Base-by-base conservation (phyloP, 2,888 invertebrate genomes). In the Agriopis aurantiaria region DNA sequence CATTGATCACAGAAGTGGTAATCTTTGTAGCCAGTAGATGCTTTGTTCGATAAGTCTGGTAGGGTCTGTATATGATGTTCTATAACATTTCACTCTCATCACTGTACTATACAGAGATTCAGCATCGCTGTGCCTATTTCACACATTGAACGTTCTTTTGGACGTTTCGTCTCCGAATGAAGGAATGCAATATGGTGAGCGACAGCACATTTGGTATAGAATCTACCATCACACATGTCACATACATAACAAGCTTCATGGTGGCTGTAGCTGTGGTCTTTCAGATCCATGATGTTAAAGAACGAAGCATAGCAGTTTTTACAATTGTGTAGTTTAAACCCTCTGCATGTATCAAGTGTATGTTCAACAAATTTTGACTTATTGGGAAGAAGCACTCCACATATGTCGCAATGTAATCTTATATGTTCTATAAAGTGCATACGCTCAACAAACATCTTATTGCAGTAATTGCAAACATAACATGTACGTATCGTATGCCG, bases 391-490 rank as follows among this genome's bases (percentile, higher is more conserved):
- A 91, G 75, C 0, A 75, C 8, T 0, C 86, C 84, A 17, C 93
- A 93, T 0, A 85, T 68, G 55, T 91, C 88, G 51, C 93, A 93
- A 51, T 94, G 93, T 12, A 92, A 64, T 66, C 87, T 89, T 0
- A 93, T 88, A 63, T 94, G 93, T 0, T 91, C 85, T 83, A 93
- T 93, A 48, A 93, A 93, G 48, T 91, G 87, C 78, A 85, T 89
- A 49, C 92, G 82, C 67, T 93, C 91, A 1, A 84, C 83, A 71
- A 93, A 93, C 8, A 85, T 88, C 69, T 88, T 92, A 9, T 81
- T 78, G 68, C 93, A 94, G 65, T 92, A 93, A 70, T 91, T 77
- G 69, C 93, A 94, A n/a, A 91, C 88, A 65, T 93, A 94, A 61
- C 90, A 89, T 78, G 90, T 93, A 8, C 91, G 87, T 74, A 92